A percentile compares a stretch with the other conserved stretches of the same genome.
These are phyloP conservation scores for Ctenicera cuprea DNA, from an alignment of 2,888 invertebrate genomes.

Conservation along the genomic window DNA sequence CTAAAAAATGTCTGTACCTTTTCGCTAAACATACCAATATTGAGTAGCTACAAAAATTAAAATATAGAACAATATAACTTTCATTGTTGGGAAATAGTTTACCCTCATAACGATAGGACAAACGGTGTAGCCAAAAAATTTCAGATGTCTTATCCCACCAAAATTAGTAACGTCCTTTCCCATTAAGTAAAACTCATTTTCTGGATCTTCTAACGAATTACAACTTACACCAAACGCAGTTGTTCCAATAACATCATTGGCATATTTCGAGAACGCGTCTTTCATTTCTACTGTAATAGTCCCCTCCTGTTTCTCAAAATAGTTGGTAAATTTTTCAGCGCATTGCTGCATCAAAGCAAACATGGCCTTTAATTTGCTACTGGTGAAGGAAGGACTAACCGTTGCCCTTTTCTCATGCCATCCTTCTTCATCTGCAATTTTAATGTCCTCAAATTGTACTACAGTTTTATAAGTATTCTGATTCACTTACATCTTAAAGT, in stretches of 20 bases:
- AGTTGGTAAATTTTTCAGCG: constrained; percentile 57
- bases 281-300: constrained; percentile 70
- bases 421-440: constrained; percentile 55
- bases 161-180: constrained; percentile 70
- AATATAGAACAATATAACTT: background rate
- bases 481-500: constrained; percentile 34
- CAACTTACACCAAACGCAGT: constrained; percentile 74
- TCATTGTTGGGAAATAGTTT: background rate
- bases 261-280: constrained; percentile 71
- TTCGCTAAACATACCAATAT: constrained; percentile 41
- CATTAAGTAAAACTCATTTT: constrained; percentile 74
- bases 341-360: constrained; percentile 62
- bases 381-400: constrained; percentile 69
- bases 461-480: background rate
- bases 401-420: constrained; percentile 70
- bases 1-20: constrained; percentile 55
- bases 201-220: constrained; percentile 72
- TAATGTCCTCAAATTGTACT: background rate
- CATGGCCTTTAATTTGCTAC: constrained; percentile 68
- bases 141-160: constrained; percentile 31
- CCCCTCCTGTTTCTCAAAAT: constrained; percentile 56
- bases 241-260: constrained; percentile 74
- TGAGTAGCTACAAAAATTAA: constrained; percentile 44
- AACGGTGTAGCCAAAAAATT: constrained; percentile 27
- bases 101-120: constrained; percentile 18